phyloP scores from a whole-genome alignment of 2,797 vertebrate genomes.

The Tadarida brasiliensis region DNA sequence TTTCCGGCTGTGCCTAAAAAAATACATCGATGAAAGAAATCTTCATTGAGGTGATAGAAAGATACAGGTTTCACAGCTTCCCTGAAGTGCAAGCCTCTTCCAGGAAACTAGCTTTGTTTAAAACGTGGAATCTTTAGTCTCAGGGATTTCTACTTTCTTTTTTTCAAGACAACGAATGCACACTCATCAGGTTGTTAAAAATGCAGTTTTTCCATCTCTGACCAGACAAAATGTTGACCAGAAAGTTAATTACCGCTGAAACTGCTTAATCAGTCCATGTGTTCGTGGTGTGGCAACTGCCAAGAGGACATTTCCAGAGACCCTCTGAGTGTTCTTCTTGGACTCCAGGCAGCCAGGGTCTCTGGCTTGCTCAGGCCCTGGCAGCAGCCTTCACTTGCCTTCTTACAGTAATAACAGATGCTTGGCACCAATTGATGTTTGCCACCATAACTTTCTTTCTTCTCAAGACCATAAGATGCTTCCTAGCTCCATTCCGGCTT shows the following conservation, averaged over 20 bases:
- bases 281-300: not conserved
- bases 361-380: not conserved
- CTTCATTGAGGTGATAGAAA: conserved; percentile 9
- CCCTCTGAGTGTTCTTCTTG: not conserved
- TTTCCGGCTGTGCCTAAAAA: not conserved
- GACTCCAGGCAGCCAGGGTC: not conserved
- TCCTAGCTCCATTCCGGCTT: conserved; percentile 48
- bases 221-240: not conserved
- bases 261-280: not conserved
- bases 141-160: conserved; percentile 38
- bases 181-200: not conserved
- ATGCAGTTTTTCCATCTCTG: not conserved
- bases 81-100: not conserved
- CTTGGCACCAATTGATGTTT: conserved; percentile 9
- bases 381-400: not conserved
- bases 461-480: conserved; percentile 40
- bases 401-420: conserved; percentile 66
- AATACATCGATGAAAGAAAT: not conserved
- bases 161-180: conserved; percentile 36
- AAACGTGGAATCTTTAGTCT: conserved; percentile 50
- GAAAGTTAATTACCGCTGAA: not conserved
- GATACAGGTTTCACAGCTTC: not conserved
- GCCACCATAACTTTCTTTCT: conserved; percentile 56
- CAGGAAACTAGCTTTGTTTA: conserved; percentile 48
- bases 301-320: not conserved